These are phyloP conservation scores for Drosophila ambigua DNA, from an alignment of 1,140 invertebrate species.

Conservation along the genomic window DNA sequence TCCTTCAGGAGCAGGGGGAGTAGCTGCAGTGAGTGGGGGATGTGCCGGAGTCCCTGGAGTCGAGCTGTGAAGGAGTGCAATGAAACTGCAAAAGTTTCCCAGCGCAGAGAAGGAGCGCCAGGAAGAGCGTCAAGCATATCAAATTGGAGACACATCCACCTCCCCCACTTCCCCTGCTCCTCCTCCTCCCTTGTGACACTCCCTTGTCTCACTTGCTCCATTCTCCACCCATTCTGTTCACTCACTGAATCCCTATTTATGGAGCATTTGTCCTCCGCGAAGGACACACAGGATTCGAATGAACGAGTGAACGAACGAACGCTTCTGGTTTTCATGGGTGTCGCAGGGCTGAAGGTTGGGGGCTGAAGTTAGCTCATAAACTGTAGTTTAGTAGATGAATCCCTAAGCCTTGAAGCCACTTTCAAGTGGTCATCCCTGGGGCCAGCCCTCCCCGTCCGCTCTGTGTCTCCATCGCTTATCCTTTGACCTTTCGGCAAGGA, in stretches of 20 bases:
- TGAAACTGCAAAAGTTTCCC: conserved; percentile 64
- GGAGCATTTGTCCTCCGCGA: conserved; percentile 75
- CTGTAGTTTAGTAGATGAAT: conserved; percentile 37
- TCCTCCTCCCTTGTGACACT: background rate
- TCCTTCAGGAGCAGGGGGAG: background rate
- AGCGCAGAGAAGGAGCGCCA: conserved; percentile 31
- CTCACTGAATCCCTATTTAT: conserved; percentile 55
- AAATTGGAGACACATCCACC: conserved; percentile 29
- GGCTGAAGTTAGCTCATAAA: conserved; percentile 19
- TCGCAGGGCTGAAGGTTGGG: no score
- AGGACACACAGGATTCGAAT: conserved; percentile 74
- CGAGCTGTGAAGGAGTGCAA: conserved; percentile 32
- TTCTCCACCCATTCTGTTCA: background rate
- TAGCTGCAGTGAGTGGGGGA: conserved; percentile 21
- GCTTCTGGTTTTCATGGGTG: background rate
- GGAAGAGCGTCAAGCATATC: conserved; percentile 57
- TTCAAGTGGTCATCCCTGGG: background rate
- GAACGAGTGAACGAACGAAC: conserved; percentile 18
- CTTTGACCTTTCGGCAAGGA: conserved; percentile 53
- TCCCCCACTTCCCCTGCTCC: background rate
- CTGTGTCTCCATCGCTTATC: conserved; percentile 5
- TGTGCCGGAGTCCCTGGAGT: conserved; percentile 24
- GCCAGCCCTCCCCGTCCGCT: background rate
- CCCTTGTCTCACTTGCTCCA: conserved; percentile 2
- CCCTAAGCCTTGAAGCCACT: conserved; percentile 17